These are phyloP conservation scores for Piscicola geometra DNA, from an alignment of 2,888 invertebrate genomes.

Conservation along the genomic window DNA sequence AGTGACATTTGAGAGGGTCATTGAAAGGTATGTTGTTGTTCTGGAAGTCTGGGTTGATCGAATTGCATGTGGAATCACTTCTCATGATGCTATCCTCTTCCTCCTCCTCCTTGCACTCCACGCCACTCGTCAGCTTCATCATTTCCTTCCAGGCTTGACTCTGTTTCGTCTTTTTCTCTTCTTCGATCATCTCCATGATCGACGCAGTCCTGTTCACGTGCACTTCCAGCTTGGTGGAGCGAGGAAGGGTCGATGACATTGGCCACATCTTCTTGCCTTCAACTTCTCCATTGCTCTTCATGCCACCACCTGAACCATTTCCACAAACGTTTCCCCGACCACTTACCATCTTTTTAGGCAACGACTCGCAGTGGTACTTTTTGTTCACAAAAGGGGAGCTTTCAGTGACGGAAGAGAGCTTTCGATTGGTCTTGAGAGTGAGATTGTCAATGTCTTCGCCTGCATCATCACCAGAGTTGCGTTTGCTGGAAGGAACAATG, in stretches of 20 bases:
- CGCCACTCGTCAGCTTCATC: constrained; percentile 23
- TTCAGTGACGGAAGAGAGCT: constrained; percentile 22
- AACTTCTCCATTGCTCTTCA: neutral
- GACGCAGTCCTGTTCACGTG: constrained; percentile 29
- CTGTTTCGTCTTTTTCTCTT: constrained; percentile 30
- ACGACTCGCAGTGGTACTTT: constrained; percentile 19
- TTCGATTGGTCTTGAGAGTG: constrained; percentile 31
- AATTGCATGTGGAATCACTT: constrained; percentile 2
- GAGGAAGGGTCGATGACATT: constrained; percentile 19
- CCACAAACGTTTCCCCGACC: neutral
- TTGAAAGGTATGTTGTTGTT: neutral
- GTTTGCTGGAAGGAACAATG: neutral
- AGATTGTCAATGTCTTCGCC: constrained; percentile 33
- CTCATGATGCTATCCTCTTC: constrained; percentile 23
- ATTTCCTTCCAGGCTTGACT: constrained; percentile 37
- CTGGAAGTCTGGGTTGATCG: neutral
- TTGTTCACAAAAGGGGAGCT: constrained; percentile 23
- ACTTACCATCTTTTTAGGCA: constrained; percentile 10
- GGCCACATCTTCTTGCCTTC: constrained; percentile 4
- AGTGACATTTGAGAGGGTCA: neutral
- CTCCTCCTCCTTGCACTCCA: constrained; percentile 10
- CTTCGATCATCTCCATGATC: constrained; percentile 32
- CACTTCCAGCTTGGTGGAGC: constrained; percentile 26
- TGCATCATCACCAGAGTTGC: constrained; percentile 1
- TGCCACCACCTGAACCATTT: neutral